Evolutionary conservation across 2,797 vertebrate genomes (phyloP).

Genomic region (Sebastes goodei): DNA sequence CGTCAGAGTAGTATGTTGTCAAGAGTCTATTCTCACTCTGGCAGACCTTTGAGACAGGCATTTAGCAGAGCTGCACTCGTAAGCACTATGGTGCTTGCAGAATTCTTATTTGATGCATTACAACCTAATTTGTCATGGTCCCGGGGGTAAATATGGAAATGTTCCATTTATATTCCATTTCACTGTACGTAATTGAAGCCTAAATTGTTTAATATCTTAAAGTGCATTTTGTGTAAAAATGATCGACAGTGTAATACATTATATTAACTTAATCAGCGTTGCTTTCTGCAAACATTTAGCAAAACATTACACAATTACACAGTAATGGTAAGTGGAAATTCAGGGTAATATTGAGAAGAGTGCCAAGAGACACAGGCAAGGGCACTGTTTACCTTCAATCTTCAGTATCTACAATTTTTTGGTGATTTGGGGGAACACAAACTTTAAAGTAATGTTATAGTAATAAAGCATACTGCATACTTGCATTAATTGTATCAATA

Average conservation of each 20-base stretch:
- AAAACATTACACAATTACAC: conserved; percentile 56
- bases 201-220: not conserved
- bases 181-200: not conserved
- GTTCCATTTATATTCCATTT: not conserved
- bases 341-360: conserved; percentile 12
- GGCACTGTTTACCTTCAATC: not conserved
- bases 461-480: not conserved
- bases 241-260: not conserved
- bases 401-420: too few species aligned
- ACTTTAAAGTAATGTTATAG: not conserved
- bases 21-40: not conserved
- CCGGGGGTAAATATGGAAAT: not conserved
- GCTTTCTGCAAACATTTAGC: conserved; percentile 55
- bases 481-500: not conserved
- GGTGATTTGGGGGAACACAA: not conserved
- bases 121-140: not conserved
- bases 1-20: not conserved
- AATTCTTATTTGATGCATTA: not conserved
- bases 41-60: not conserved
- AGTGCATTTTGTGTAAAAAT: not conserved
- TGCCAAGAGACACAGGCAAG: not conserved
- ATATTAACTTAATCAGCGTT: not conserved
- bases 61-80: not conserved
- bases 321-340: conserved; percentile 28
- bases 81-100: not conserved